phyloP scores from a whole-genome alignment of 2,888 invertebrate genomes.

The Cephus nigrinus region DNA sequence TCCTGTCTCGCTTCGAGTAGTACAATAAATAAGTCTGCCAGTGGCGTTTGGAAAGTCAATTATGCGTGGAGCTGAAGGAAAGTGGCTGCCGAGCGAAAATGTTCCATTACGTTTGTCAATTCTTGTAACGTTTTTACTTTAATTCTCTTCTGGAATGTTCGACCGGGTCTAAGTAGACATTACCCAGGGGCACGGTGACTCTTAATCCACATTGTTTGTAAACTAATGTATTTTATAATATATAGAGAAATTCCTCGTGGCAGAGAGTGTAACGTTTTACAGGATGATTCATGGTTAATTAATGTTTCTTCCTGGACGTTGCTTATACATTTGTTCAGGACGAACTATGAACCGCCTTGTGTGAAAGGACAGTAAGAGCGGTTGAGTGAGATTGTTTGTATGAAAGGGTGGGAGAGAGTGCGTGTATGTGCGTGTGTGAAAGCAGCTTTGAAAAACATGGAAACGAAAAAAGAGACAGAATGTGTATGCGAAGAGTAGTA shows the following conservation, averaged over 20 bases:
- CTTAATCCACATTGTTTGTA: conserved; percentile 60
- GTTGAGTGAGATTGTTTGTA: too few relatives aligned
- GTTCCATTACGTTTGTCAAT: background rate
- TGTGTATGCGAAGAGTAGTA: too few relatives aligned
- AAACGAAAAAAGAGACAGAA: too few relatives aligned
- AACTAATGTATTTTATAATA: conserved; percentile 63
- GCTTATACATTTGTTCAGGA: too few relatives aligned
- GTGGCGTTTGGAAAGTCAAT: conserved; percentile 1
- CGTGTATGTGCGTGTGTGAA: too few relatives aligned
- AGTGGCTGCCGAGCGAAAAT: too few relatives aligned
- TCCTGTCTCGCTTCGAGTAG: too few relatives aligned
- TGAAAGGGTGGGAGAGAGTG: too few relatives aligned
- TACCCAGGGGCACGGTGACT: conserved; percentile 45
- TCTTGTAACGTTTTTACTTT: background rate
- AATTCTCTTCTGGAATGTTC: background rate
- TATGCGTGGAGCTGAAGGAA: background rate
- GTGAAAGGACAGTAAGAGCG: too few relatives aligned
- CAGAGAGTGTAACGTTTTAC: conserved; percentile 24
- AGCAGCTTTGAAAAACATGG: too few relatives aligned
- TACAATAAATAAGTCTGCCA: conserved; percentile 1
- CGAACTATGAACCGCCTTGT: too few relatives aligned
- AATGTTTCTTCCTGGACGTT: too few relatives aligned
- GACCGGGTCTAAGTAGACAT: background rate
- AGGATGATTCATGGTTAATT: conserved; percentile 7
- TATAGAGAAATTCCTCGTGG: conserved; percentile 37